Base-by-base conservation (phyloP, 2,113 vertebrate species). In the Zosterops japonicus region DNA sequence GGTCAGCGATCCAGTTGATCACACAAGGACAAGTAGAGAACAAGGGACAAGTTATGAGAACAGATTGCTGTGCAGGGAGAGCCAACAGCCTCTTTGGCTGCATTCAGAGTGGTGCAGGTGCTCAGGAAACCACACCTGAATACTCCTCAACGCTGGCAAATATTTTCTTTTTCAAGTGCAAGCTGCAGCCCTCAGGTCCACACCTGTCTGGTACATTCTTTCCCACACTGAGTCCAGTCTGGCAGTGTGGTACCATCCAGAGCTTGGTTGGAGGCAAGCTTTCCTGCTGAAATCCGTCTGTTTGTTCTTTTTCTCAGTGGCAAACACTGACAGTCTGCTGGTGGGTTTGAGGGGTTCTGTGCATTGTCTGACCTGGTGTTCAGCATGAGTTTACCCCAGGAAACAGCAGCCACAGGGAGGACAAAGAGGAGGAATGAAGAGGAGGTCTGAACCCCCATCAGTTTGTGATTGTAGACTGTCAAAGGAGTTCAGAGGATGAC, bases 331-430 rank as follows among this genome's bases (percentile, higher is more conserved):
- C 1, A 2, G 23, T 57, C n/a, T 68, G 29, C 87, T 70, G 36
- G 55, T 0, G 0, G 28, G 12, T 53, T 61, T 90, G 70, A 53
- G 60, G 60, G 33, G 47, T 67, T 47, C 36, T 50, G 55, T 1
- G 0, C 11, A 0, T 57, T 0, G 0, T 50, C 42, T 49, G 3
- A 42, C 46, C 35, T 2, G 3, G 3, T 25, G 11, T 71, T 61
- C 21, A 22, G 19, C 46, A 17, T 9, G 69, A 31, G 11, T 23
- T 68, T 35, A 64, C 31, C 31, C 17, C 31, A 39, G 53, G n/a
- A 63, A 57, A 35, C 3, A 25, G 27, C 74, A 86, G n/a, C 6
- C 6, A 5, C 15, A 9, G 29, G 16, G 16, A 74, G 21, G 39
- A 23, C 33, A 18, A 3, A 55, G n/a, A 27, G 13, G 33, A 12